These are phyloP conservation scores for Heterochromis multidens DNA, from an alignment of 2,113 vertebrate species.

Conservation along the genomic window DNA sequence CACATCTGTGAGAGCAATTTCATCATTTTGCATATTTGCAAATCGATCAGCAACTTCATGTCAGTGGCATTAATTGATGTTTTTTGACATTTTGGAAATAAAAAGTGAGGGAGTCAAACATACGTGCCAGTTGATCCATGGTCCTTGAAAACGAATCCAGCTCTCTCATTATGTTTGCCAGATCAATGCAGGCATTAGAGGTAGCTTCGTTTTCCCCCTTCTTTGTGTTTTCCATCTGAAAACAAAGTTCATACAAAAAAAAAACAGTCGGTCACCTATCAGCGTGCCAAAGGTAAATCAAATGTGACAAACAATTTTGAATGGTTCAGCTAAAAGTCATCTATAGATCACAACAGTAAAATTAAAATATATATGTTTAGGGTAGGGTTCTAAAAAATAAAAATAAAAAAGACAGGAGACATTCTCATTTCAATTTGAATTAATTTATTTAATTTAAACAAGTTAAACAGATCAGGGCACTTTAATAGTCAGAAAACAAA, in stretches of 20 bases:
- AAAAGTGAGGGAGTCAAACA: not conserved
- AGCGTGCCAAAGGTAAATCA: not conserved
- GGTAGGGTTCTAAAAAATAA: not conserved
- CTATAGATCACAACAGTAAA: not conserved
- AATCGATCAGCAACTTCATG: constrained; percentile 25
- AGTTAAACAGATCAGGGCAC: not conserved
- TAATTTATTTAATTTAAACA: not conserved
- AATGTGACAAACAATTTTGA: not conserved
- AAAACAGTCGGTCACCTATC: not conserved
- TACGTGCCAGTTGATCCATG: constrained; percentile 67
- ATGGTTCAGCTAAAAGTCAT: not conserved
- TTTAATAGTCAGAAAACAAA: not conserved
- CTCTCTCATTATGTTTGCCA: constrained; percentile 54
- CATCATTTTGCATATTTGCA: constrained; percentile 62
- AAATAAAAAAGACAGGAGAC: not conserved
- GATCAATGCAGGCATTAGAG: not conserved
- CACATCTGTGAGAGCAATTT: constrained; percentile 26
- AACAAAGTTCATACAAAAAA: not conserved
- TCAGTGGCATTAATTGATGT: not conserved
- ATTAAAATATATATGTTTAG: not conserved
- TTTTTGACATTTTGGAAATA: not conserved
- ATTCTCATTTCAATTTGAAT: not conserved
- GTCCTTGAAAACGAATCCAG: constrained; percentile 57
- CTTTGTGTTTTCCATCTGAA: constrained; percentile 67
- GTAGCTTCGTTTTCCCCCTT: not conserved